Evolutionary conservation across 1,140 invertebrate genomes (phyloP).

Genomic region (Trinorchestia longiramus): DNA sequence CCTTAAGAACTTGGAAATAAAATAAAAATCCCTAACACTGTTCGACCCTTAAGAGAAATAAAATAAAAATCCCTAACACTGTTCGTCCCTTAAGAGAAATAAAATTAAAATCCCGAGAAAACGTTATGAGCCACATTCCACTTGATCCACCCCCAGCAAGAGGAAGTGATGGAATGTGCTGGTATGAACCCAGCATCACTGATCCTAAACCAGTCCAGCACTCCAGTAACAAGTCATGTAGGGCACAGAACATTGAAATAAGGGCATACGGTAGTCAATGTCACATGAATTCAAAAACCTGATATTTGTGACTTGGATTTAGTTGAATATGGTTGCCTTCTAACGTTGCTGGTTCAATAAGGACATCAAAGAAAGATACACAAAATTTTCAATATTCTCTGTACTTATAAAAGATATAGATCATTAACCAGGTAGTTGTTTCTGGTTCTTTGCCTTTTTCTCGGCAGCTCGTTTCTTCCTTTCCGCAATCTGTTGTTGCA

Average conservation of each 20-base stretch:
- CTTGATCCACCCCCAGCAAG: too few relatives aligned
- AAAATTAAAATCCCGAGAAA: too few relatives aligned
- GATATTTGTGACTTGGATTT: neutral
- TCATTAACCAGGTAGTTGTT: neutral
- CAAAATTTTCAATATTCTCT: neutral
- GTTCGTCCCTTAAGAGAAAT: too few relatives aligned
- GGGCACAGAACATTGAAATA: neutral
- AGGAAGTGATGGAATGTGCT: too few relatives aligned
- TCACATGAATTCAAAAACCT: neutral
- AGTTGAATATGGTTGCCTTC: neutral
- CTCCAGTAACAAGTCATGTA: neutral
- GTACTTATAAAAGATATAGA: neutral
- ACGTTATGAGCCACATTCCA: too few relatives aligned
- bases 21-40: too few relatives aligned
- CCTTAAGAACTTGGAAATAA: too few relatives aligned
- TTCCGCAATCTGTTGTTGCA: conserved; percentile 11
- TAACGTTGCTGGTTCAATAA: neutral
- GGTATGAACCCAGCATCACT: too few relatives aligned
- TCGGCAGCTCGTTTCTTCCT: conserved; percentile 12
- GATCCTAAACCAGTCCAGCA: neutral
- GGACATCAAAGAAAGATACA: neutral
- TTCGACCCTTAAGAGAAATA: too few relatives aligned
- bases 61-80: too few relatives aligned
- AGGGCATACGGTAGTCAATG: neutral
- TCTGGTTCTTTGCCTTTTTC: neutral